Conservation (phyloP, 2,113 vertebrate species). For the Polyodon spathula region DNA sequence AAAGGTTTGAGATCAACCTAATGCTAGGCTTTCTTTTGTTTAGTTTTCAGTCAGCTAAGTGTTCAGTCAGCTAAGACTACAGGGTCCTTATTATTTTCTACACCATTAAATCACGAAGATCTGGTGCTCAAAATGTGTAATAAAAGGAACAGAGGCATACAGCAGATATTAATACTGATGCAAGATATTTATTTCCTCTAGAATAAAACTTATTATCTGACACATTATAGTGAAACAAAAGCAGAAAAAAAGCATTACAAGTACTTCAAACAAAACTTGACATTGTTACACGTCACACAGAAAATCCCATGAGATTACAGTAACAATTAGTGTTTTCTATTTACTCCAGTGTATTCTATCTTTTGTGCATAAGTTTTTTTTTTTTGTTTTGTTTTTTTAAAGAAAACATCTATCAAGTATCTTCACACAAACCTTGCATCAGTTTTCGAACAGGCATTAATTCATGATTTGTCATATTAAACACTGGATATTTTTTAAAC, state of each 20-base stretch:
- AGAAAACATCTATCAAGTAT: too few relatives aligned
- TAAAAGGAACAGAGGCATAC: not conserved
- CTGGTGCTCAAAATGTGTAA: not conserved
- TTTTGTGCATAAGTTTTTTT: not conserved
- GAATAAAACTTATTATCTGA: conserved; percentile 9
- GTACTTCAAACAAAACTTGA: conserved; percentile 15
- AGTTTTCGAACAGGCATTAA: too few relatives aligned
- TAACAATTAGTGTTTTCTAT: conserved; percentile 11
- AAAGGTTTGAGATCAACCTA: too few relatives aligned
- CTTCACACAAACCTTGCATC: too few relatives aligned
- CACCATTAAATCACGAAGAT: too few relatives aligned
- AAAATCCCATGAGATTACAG: conserved; percentile 6
- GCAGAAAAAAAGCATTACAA: not conserved
- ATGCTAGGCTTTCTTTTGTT: too few relatives aligned
- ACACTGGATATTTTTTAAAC: too few relatives aligned
- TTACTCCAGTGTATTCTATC: not conserved
- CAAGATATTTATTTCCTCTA: conserved; percentile 18
- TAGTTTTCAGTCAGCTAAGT: too few relatives aligned
- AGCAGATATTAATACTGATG: not conserved
- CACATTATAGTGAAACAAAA: conserved; percentile 11
- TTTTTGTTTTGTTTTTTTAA: conserved; percentile 2
- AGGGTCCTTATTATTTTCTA: too few relatives aligned
- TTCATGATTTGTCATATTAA: too few relatives aligned
- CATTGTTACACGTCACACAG: conserved; percentile 5
- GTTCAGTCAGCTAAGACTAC: too few relatives aligned